Base-by-base conservation (phyloP, 2,888 invertebrate genomes). In the Ophion costatus region DNA sequence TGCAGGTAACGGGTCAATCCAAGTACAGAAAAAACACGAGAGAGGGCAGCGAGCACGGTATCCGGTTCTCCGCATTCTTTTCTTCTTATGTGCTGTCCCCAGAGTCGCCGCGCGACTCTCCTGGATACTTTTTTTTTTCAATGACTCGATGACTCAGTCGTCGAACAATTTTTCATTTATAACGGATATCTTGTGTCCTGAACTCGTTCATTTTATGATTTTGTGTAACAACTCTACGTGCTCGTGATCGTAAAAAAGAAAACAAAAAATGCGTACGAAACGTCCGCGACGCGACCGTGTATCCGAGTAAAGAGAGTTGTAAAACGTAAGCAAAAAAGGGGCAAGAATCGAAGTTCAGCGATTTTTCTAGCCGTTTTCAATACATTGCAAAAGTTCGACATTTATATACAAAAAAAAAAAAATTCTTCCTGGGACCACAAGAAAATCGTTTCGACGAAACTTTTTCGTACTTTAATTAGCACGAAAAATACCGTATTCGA, bases 1-100 rank as follows among this genome's bases (percentile, higher is more conserved):
- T 38, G 38, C 38, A 38, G 38, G 38, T 38, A 38, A 38, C 38
- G 38, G 38, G 38, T 38, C 38, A 10, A 42, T 11, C 22, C 20
- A 33, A 45, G n/a, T 63, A 22, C 74, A 17, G n/a, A 45, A 33
- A 76, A 67, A 67, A 57, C 24, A 69, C 57, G 45, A 45, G 24
- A 78, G 70, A 78, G 42, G 59, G 70, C 45, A 78, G 61, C 22
- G 70, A 64, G 59, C 33, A 33, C 38, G 11, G 69, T 81, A 81
- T 84, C 84, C 84, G 80, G 84, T 73, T 84, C 80, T 80, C 69
- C 22, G 42, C 84, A 84, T 84, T 84, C 84, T 81, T 78, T 74
- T 45, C 67, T 78, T 69, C 38, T 63, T 71, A 67, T 73, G 61
- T n/a, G 56, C 24, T 67, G 22, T 75, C 64, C 33, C 66, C 51